Evolutionary conservation across 2,113 vertebrate genomes (phyloP).

Genomic region (Dascyllus trimaculatus): DNA sequence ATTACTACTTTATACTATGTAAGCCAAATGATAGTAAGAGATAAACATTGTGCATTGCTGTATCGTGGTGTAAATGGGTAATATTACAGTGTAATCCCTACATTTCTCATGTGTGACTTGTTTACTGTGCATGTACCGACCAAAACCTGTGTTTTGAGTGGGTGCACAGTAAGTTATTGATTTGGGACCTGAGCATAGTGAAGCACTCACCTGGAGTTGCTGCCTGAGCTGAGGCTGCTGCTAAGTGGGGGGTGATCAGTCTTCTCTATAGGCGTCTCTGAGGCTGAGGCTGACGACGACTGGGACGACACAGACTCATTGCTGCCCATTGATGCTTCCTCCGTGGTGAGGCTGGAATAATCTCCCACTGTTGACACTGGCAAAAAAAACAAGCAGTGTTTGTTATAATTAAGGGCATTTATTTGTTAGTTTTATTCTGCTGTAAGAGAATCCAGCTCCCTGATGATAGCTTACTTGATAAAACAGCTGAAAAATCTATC

Average conservation of each 20-base stretch:
- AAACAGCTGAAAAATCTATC: conserved; percentile 62
- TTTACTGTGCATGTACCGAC: not conserved
- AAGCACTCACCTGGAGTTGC: conserved; percentile 80
- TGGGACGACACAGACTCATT: conserved; percentile 94
- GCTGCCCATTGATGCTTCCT: conserved; percentile 90
- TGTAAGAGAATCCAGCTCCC: conserved; percentile 5
- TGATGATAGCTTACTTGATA: conserved; percentile 37
- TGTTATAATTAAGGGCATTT: conserved; percentile 11
- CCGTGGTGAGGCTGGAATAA: conserved; percentile 78
- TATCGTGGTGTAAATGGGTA: not conserved
- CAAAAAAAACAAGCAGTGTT: not conserved
- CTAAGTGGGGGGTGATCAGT: conserved; percentile 82
- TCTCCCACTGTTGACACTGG: conserved; percentile 75
- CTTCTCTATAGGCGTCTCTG: conserved; percentile 81
- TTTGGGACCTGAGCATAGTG: not conserved
- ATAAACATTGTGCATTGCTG: not conserved
- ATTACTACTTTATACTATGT: not conserved
- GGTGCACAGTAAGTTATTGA: not conserved
- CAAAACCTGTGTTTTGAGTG: conserved; percentile 4
- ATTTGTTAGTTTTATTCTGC: conserved; percentile 9
- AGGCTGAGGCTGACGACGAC: conserved; percentile 87
- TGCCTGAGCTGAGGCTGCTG: conserved; percentile 75
- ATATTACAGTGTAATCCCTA: not conserved
- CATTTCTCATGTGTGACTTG: not conserved
- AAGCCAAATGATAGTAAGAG: not conserved